Evolutionary conservation across 2,888 invertebrate genomes (phyloP).

Genomic region (Torymus texanus): DNA sequence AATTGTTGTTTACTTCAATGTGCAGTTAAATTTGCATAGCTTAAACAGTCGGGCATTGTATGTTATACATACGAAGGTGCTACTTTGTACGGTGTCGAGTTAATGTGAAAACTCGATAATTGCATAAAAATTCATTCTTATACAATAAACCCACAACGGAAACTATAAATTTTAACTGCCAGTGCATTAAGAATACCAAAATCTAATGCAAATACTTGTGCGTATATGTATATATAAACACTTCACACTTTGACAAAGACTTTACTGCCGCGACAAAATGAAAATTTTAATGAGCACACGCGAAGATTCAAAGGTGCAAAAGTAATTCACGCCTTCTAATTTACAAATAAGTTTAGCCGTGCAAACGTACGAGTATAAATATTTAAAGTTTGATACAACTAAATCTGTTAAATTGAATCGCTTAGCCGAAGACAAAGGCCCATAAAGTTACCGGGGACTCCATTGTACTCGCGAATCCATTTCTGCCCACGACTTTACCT

Average conservation of each 20-base stretch:
- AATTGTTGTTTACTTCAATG: too few relatives aligned
- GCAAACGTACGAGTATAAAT: conserved; percentile 15
- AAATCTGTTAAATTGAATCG: conserved; percentile 52
- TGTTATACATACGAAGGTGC: too few relatives aligned
- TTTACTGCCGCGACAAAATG: background rate
- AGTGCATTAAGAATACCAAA: too few relatives aligned
- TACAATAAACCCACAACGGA: too few relatives aligned
- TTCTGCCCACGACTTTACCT: conserved; percentile 45
- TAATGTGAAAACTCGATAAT: too few relatives aligned
- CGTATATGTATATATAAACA: too few relatives aligned
- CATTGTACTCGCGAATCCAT: conserved; percentile 49
- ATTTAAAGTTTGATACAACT: conserved; percentile 49
- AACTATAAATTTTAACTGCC: too few relatives aligned
- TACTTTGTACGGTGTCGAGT: too few relatives aligned
- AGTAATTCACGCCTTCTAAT: conserved; percentile 47
- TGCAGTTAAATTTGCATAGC: too few relatives aligned
- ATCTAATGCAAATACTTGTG: too few relatives aligned
- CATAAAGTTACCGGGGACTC: conserved; percentile 46
- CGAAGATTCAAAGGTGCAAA: background rate
- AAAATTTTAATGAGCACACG: conserved; percentile 29
- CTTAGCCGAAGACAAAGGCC: conserved; percentile 50
- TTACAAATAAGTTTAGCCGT: conserved; percentile 34
- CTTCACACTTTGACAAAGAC: conserved; percentile 4
- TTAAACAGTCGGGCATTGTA: too few relatives aligned
- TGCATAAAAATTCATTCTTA: too few relatives aligned